A percentile compares a stretch with the other conserved stretches of the same genome.
These are phyloP conservation scores for Amblyornis subalaris DNA, from an alignment of 2,113 vertebrate genomes.

Conservation along the genomic window DNA sequence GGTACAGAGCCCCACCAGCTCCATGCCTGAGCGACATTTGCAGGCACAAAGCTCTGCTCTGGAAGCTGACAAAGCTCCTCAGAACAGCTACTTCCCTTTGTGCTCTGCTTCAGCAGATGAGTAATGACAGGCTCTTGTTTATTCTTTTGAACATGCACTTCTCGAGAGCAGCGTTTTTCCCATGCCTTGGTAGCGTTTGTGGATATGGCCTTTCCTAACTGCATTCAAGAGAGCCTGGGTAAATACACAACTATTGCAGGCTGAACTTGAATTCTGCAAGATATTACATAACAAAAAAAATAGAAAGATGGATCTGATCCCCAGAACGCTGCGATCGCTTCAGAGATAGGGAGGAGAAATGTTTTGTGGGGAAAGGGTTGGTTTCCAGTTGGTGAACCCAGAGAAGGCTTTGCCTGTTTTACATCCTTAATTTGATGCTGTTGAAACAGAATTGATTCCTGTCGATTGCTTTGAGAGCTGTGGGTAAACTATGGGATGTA, in stretches of 20 bases:
- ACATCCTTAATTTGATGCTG: background rate
- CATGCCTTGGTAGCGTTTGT: background rate
- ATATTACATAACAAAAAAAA: background rate
- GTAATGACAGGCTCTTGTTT: background rate
- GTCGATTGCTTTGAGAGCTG: background rate
- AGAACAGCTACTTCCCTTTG: background rate
- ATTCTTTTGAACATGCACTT: background rate
- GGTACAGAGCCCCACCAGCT: background rate
- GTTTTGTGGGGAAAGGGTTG: background rate
- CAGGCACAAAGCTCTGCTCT: background rate
- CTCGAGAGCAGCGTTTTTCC: background rate
- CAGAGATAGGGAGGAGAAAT: background rate
- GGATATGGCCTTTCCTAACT: background rate
- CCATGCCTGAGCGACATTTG: background rate
- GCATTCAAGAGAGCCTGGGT: background rate
- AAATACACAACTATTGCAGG: background rate
- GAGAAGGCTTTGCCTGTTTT: background rate
- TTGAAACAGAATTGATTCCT: background rate
- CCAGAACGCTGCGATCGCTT: accelerated
- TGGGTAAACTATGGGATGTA: background rate
- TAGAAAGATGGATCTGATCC: background rate
- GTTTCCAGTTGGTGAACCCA: background rate
- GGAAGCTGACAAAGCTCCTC: background rate
- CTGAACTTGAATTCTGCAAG: background rate
- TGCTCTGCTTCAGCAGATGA: background rate